phyloP scores from a whole-genome alignment of 2,113 vertebrate genomes.

The Ptyas mucosa region DNA sequence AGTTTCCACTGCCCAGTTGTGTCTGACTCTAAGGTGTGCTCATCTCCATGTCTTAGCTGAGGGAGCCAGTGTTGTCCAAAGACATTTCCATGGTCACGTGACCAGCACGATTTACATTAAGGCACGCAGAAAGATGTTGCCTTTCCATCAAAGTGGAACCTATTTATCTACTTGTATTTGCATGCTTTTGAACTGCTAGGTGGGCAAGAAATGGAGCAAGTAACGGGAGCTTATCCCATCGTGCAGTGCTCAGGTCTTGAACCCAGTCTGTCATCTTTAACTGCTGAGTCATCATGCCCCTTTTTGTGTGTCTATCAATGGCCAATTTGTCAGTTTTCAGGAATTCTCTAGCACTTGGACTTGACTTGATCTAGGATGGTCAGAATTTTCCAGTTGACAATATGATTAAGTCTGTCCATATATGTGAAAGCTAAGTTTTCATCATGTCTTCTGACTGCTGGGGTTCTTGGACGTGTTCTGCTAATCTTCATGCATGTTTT shows the following conservation, averaged over 20 bases:
- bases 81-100: too few relatives aligned
- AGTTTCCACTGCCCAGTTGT: too few relatives aligned
- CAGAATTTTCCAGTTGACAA: not conserved
- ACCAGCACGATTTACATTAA: too few relatives aligned
- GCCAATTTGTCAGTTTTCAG: not conserved
- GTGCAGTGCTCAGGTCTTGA: too few relatives aligned
- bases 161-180: too few relatives aligned
- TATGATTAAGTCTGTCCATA: not conserved
- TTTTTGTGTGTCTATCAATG: not conserved
- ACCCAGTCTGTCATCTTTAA: not conserved
- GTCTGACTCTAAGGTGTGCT: too few relatives aligned
- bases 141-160: too few relatives aligned
- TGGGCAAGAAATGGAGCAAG: not conserved
- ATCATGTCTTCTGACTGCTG: not conserved
- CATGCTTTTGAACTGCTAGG: too few relatives aligned
- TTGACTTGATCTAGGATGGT: not conserved
- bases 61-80: too few relatives aligned
- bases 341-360: not conserved
- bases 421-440: not conserved
- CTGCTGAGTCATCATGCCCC: not conserved
- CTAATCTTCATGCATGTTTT: not conserved
- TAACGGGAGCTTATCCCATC: not conserved
- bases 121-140: too few relatives aligned
- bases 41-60: too few relatives aligned
- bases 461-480: not conserved